Evolutionary conservation across 2,888 invertebrate genomes (phyloP), one percentile per base, ranked within the genome.

Genomic region (Napeogenes inachia): DNA sequence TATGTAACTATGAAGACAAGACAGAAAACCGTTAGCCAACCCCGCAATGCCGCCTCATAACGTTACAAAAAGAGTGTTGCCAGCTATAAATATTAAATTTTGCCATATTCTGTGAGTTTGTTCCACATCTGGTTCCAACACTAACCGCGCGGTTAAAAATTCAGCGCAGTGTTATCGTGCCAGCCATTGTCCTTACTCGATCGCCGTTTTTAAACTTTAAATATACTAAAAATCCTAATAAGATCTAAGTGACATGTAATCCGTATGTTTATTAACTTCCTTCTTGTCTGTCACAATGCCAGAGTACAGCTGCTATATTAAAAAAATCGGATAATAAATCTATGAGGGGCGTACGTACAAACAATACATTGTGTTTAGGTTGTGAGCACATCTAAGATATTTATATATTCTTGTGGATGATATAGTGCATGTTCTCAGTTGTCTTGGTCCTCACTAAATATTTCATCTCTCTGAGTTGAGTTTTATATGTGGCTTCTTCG

Each of bases 71-170:
- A 84, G 78, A 79, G 79, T 82, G 78, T 75, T 80, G 76, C 74
- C 67, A 73, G 77, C 81, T 82, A 87, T 88, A 87, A 89, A 89
- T 89, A 89, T 87, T 89, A 87, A 84, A 89, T 86, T 83, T 21
- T 77, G 76, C 77, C 76, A 78, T 84, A 81, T 85, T 84, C 84
- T 79, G 80, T 75, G 80, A 81, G 81, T 80, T 81, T 76, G 75
- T 73, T 75, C 74, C 80, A 77, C 87, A 87, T 83, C 82, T 87
- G 88, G 79, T 81, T 77, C 74, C 76, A 70, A 68, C 82, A 82
- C 84, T 85, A 88, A 86, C 87, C 77, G 78, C 67, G 69, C 71
- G 70, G 77, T 89, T 87, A 89, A 89, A 88, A 84, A 88, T 89
- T 89, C 87, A 89, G 64, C 68, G 68, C 62, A 64, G 72, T 78